phyloP scores from a whole-genome alignment of 2,113 vertebrate species.

The Meleagris gallopavo region DNA sequence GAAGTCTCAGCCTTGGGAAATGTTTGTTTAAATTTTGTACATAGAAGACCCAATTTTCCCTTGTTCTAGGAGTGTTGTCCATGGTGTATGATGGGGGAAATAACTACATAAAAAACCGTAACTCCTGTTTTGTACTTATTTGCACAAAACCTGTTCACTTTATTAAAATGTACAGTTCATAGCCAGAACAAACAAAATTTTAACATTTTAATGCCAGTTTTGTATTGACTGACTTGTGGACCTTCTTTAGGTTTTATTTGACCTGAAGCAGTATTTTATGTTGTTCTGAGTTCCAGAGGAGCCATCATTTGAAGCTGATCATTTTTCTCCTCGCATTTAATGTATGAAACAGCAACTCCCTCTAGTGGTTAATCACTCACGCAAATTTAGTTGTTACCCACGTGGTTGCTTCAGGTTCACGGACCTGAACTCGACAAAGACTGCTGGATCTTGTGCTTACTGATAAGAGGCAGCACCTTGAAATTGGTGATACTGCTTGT shows the following conservation, averaged over 20 bases:
- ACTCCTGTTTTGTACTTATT: not conserved
- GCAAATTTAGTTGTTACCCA: not conserved
- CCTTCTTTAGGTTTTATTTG: not conserved
- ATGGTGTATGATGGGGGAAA: not conserved
- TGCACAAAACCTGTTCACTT: not conserved
- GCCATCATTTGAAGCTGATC: not conserved
- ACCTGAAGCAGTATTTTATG: not conserved
- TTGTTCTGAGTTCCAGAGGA: not conserved
- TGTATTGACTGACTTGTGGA: not conserved
- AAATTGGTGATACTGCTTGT: not conserved
- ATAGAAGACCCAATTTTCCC: not conserved
- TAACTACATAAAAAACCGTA: not conserved
- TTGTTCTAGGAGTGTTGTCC: not conserved
- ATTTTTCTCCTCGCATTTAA: not conserved
- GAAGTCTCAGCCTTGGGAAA: not conserved
- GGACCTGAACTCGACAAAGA: not conserved
- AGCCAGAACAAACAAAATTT: not conserved
- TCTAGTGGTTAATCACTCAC: not conserved
- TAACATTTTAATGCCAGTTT: not conserved
- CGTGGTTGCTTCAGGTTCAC: not conserved
- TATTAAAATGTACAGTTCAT: not conserved
- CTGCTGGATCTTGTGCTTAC: not conserved
- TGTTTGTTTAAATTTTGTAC: not conserved
- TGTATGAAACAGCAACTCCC: not conserved
- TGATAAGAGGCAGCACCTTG: not conserved